Percentiles rank a stretch among this genome's conserved stretches.
Conservation (phyloP, 1,140 invertebrate species). For the Teleogryllus occipitalis region DNA sequence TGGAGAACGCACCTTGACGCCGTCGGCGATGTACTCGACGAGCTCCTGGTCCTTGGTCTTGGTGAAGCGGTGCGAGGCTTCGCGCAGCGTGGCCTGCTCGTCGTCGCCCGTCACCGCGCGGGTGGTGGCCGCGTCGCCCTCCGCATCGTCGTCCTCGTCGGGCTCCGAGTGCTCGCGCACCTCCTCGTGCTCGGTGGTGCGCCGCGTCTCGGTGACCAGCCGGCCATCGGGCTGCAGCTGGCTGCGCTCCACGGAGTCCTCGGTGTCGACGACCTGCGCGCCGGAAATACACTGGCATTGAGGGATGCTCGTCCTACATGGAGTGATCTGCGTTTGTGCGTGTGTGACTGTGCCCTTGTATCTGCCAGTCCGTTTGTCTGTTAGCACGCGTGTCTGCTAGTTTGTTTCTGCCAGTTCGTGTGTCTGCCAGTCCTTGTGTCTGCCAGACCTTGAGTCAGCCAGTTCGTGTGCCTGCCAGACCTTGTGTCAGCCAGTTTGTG, state of each 20-base stretch:
- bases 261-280: conserved; percentile 49
- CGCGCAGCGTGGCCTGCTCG: conserved; percentile 40
- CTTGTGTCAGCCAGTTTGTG: no score
- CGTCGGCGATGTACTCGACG: conserved; percentile 67
- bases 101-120: conserved; percentile 27
- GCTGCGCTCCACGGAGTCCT: conserved; percentile 55
- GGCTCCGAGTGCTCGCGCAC: conserved; percentile 60
- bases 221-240: conserved; percentile 63
- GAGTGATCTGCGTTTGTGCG: no score
- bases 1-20: conserved; percentile 36
- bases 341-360: no score
- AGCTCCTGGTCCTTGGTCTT: conserved; percentile 56
- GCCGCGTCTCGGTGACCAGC: conserved; percentile 71
- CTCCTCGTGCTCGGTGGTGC: conserved; percentile 73
- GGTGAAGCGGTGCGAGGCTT: conserved; percentile 44
- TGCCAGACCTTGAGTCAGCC: no score
- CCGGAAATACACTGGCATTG: background rate
- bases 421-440: no score
- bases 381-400: no score
- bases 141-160: conserved; percentile 44
- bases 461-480: no score
- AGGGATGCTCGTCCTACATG: no score
- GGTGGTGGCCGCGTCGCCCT: conserved; percentile 25
- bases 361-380: no score
- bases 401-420: no score